These are phyloP conservation scores for Glareola pratincola DNA, from an alignment of 2,113 vertebrate species.

Conservation along the genomic window DNA sequence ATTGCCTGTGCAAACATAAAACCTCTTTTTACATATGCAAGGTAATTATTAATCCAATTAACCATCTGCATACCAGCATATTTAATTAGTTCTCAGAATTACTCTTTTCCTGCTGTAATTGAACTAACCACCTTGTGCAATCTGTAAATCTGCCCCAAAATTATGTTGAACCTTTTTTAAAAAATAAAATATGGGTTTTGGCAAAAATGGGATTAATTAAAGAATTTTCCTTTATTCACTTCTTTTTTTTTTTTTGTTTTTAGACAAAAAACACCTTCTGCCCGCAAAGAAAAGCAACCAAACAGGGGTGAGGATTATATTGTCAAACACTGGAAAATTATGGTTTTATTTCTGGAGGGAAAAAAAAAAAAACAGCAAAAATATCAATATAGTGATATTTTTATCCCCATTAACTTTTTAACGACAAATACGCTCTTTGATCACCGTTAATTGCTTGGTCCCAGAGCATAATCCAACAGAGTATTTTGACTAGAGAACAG, in stretches of 20 bases:
- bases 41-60: constrained; percentile 64
- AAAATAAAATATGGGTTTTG: background rate
- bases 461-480: background rate
- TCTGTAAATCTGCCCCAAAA: background rate
- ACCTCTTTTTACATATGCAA: constrained; percentile 12
- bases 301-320: background rate
- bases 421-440: background rate
- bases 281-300: background rate
- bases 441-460: constrained; percentile 32
- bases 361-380: background rate
- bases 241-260: background rate
- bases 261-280: background rate
- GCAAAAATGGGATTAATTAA: background rate
- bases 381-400: background rate
- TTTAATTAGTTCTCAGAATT: constrained; percentile 28
- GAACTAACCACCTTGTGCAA: background rate
- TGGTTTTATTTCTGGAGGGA: background rate
- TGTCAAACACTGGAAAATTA: background rate
- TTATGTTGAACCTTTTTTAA: background rate
- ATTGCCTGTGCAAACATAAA: constrained; percentile 43
- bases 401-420: constrained; percentile 26
- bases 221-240: background rate
- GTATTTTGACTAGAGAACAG: constrained; percentile 20
- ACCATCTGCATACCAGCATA: constrained; percentile 41
- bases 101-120: background rate